phyloP scores from a whole-genome alignment of 2,888 invertebrate species.

The Rhyacophila evoluta region DNA sequence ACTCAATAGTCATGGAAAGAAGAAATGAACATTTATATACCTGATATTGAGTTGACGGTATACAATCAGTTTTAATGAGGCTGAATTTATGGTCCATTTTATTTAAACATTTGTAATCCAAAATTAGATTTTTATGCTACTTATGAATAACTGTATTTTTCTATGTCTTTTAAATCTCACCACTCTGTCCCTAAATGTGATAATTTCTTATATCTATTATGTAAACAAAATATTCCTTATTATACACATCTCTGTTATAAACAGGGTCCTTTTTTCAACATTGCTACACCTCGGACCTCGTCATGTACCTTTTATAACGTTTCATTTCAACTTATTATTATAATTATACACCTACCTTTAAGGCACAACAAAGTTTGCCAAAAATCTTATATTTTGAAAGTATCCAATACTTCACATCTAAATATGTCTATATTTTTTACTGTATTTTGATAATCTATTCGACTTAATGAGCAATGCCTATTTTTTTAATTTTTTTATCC shows the following conservation, averaged over 20 bases:
- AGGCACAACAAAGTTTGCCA: conserved; percentile 3
- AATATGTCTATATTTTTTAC: not conserved
- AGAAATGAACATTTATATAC: conserved; percentile 20
- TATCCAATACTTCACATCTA: not conserved
- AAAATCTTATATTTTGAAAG: conserved; percentile 10
- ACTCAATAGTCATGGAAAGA: conserved; percentile 17
- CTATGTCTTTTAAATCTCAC: conserved; percentile 51
- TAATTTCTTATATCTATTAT: conserved; percentile 51
- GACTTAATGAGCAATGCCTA: not conserved
- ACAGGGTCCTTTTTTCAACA: conserved; percentile 39
- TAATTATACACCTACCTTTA: too few species aligned
- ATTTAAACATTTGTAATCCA: conserved; percentile 49
- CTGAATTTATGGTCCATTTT: conserved; percentile 54
- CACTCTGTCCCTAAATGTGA: conserved; percentile 53
- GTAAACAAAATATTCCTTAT: conserved; percentile 31
- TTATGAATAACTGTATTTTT: conserved; percentile 52
- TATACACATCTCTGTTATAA: conserved; percentile 32
- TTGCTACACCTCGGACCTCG: conserved; percentile 42
- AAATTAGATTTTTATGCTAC: conserved; percentile 47
- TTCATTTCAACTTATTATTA: conserved; percentile 29
- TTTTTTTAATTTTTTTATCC: not conserved
- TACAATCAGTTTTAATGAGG: conserved; percentile 55
- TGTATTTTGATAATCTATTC: not conserved
- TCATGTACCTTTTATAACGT: conserved; percentile 41
- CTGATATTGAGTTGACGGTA: conserved; percentile 39